These are phyloP conservation scores for Melanotaenia maccullochi DNA, from an alignment of 2,797 vertebrate genomes.

Conservation along the genomic window DNA sequence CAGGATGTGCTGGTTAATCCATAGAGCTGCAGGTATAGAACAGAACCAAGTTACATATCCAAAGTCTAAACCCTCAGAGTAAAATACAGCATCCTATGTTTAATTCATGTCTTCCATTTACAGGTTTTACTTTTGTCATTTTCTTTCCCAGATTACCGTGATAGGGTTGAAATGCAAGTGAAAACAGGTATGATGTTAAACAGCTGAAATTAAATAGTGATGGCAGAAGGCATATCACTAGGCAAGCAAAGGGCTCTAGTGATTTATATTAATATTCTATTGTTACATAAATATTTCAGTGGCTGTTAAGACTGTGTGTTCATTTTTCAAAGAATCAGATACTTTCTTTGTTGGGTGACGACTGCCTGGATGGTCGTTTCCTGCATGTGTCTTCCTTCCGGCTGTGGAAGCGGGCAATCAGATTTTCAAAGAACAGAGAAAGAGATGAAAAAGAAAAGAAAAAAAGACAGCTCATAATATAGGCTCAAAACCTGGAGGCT, in stretches of 20 bases:
- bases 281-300: conserved; percentile 73
- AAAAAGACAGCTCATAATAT: conserved; percentile 42
- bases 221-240: conserved; percentile 57
- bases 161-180: conserved; percentile 62
- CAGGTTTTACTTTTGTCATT: conserved; percentile 35
- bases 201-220: conserved; percentile 35
- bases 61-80: conserved; percentile 33
- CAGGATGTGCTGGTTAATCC: conserved; percentile 40
- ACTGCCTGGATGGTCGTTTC: conserved; percentile 51
- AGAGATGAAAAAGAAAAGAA: background rate
- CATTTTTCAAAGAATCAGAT: conserved; percentile 65
- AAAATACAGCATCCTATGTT: conserved; percentile 57
- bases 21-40: conserved; percentile 29
- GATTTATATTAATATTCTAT: conserved; percentile 77
- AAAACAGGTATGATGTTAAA: conserved; percentile 60
- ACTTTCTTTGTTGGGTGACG: conserved; percentile 60
- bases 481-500: conserved; percentile 37
- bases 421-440: conserved; percentile 49
- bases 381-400: conserved; percentile 42
- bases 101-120: conserved; percentile 62
- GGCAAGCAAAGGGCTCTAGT: conserved; percentile 51
- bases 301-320: conserved; percentile 51
- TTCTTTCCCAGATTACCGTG: conserved; percentile 28
- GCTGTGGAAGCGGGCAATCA: conserved; percentile 39
- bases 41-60: conserved; percentile 12